phyloP scores from a whole-genome alignment of 2,113 vertebrate genomes.

The Erythrolamprus reginae region DNA sequence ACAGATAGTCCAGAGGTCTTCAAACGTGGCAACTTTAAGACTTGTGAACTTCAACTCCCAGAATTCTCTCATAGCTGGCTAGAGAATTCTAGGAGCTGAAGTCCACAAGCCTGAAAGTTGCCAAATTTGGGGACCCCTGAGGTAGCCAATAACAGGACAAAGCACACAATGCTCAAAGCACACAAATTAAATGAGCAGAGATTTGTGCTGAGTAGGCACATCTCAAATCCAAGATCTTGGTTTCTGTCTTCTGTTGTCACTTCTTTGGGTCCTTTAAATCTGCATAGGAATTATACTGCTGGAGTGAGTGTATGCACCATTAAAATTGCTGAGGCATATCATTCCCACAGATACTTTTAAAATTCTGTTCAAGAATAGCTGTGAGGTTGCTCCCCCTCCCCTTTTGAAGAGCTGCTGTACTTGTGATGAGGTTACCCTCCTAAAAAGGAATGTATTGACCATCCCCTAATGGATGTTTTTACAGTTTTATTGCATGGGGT shows the following conservation, averaged over 20 bases:
- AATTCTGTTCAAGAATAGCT: neutral
- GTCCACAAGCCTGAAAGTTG: no score
- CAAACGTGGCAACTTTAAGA: no score
- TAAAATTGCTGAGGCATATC: neutral
- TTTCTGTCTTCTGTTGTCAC: neutral
- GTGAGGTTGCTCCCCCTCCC: neutral
- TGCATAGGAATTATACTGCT: neutral
- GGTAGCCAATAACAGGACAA: neutral
- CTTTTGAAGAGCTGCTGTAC: neutral
- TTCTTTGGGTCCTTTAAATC: neutral
- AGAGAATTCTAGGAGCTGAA: no score
- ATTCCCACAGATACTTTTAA: neutral
- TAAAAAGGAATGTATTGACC: slow-evolving; percentile 1
- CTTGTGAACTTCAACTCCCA: no score
- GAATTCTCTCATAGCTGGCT: no score
- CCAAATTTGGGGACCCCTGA: no score
- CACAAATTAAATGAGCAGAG: neutral
- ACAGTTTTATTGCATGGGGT: neutral
- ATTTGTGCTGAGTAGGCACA: neutral
- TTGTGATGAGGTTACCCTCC: neutral
- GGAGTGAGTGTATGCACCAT: neutral
- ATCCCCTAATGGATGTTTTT: slow-evolving; percentile 19
- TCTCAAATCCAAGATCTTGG: neutral
- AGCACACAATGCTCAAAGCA: neutral
- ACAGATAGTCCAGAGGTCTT: neutral